Conservation (phyloP, 2,113 vertebrate genomes). For the Xiphorhynchus elegans region DNA sequence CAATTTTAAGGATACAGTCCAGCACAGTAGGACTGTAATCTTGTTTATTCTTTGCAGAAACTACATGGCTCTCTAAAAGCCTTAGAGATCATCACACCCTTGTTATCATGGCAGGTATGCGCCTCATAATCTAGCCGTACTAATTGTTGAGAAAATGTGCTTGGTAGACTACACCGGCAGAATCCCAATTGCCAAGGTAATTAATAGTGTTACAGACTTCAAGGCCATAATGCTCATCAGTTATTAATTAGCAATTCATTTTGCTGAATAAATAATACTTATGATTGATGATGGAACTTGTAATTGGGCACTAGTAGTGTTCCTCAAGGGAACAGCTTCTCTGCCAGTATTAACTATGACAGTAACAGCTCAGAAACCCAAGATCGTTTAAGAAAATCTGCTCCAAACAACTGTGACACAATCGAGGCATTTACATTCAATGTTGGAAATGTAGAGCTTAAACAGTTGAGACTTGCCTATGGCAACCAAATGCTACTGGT, state of each 20-base stretch:
- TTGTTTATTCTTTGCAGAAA: slow-evolving; percentile 55
- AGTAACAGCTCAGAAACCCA: slow-evolving; percentile 78
- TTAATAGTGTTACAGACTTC: slow-evolving; percentile 95
- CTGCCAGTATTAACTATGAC: slow-evolving; percentile 85
- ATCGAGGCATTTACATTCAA: slow-evolving; percentile 49
- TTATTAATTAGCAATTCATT: slow-evolving; percentile 99
- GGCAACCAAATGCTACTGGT: background rate
- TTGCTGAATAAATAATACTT: slow-evolving; percentile 99
- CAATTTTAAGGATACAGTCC: background rate
- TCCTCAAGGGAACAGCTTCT: slow-evolving; percentile 86
- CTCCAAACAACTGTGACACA: slow-evolving; percentile 74
- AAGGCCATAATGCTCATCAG: slow-evolving; percentile 99
- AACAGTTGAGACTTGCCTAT: background rate
- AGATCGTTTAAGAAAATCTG: slow-evolving; percentile 65
- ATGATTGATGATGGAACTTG: slow-evolving; percentile 99
- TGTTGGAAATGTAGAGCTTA: background rate
- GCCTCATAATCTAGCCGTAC: slow-evolving; percentile 74
- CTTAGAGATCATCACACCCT: slow-evolving; percentile 55
- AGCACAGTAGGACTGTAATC: background rate
- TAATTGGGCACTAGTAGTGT: slow-evolving; percentile 94
- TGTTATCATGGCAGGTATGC: slow-evolving; percentile 77
- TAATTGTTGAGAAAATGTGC: slow-evolving; percentile 85
- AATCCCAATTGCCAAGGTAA: slow-evolving; percentile 92
- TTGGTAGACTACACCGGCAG: slow-evolving; percentile 82
- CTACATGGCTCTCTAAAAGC: slow-evolving; percentile 62